phyloP scores from a whole-genome alignment of 2,113 vertebrate species.

The Antechinus flavipes region DNA sequence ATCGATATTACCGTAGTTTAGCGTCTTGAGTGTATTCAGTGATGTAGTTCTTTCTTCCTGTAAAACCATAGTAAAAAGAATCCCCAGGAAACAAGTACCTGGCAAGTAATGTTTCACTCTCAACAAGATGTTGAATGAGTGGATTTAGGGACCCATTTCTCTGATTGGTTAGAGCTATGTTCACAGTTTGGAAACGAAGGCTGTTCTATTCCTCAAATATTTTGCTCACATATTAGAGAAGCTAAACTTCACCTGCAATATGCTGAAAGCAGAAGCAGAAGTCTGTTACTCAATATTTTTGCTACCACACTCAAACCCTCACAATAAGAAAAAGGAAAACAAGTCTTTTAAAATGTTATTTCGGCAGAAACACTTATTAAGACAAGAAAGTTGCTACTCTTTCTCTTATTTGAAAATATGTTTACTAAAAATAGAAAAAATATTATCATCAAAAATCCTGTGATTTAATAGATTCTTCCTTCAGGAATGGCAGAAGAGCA shows the following conservation, averaged over 20 bases:
- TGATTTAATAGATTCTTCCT: background rate
- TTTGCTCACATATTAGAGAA: background rate
- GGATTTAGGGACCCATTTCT: background rate
- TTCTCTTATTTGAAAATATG: background rate
- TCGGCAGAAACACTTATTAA: background rate
- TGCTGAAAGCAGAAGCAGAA: conserved; percentile 16
- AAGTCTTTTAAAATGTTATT: background rate
- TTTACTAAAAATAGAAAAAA: background rate
- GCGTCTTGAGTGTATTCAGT: background rate
- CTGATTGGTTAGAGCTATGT: background rate
- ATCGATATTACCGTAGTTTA: background rate
- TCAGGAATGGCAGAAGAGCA: background rate
- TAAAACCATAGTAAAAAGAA: background rate
- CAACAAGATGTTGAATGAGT: background rate
- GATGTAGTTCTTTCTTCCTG: background rate
- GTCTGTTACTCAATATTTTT: background rate
- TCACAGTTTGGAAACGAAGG: background rate
- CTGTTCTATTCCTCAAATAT: background rate
- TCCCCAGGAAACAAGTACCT: background rate
- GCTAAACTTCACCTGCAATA: background rate
- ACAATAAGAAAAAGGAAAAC: background rate
- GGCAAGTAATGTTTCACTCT: background rate
- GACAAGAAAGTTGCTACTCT: conserved; percentile 1
- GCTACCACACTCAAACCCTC: background rate
- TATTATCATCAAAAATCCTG: background rate